Conservation (phyloP, 2,797 vertebrate genomes). For the Liasis olivaceus region DNA sequence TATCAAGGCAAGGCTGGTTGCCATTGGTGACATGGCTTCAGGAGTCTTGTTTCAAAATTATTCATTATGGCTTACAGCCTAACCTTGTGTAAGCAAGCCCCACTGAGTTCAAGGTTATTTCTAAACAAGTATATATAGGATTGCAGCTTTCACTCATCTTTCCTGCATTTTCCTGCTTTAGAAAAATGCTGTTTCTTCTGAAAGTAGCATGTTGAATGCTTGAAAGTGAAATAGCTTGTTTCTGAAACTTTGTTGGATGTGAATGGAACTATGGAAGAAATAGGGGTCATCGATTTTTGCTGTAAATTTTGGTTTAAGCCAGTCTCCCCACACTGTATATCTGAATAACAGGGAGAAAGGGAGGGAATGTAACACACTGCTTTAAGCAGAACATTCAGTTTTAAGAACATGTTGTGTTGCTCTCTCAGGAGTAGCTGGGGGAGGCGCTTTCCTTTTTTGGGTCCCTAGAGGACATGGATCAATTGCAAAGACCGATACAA, state of each 20-base stretch:
- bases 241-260: neutral
- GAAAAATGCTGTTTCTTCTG: neutral
- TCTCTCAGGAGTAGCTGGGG: neutral
- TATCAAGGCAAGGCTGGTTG: neutral
- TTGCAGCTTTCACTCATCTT: neutral
- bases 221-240: neutral
- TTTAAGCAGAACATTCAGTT: neutral
- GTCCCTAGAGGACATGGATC: neutral
- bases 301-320: neutral
- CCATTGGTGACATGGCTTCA: neutral
- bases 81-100: neutral
- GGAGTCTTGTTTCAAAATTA: neutral
- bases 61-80: neutral
- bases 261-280: neutral
- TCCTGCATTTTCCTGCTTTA: neutral
- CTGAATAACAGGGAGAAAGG: neutral
- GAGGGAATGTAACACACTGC: neutral
- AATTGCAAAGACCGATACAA: neutral
- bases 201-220: neutral
- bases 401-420: neutral
- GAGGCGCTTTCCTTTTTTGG: neutral
- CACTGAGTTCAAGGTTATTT: neutral
- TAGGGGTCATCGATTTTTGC: neutral
- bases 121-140: neutral
- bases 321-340: neutral